These are phyloP conservation scores for Halichoeres trimaculatus DNA, from an alignment of 2,113 vertebrate species.

Conservation along the genomic window DNA sequence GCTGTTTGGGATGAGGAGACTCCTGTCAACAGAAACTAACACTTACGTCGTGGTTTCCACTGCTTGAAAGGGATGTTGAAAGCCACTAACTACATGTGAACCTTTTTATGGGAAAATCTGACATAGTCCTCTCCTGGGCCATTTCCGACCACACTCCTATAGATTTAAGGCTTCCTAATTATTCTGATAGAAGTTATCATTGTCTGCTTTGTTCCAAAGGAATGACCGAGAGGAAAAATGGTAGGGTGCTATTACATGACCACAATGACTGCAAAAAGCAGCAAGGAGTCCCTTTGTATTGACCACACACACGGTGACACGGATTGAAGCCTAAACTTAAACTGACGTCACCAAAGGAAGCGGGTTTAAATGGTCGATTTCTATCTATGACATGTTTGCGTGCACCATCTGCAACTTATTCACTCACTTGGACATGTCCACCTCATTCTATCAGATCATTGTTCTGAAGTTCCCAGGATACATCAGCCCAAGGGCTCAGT, in stretches of 20 bases:
- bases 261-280: slow-evolving; percentile 22
- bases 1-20: slow-evolving; percentile 54
- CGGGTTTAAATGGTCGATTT: slow-evolving; percentile 6
- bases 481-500: slow-evolving; percentile 37
- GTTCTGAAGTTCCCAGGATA: slow-evolving; percentile 40
- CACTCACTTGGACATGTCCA: not conserved
- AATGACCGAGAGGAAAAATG: slow-evolving; percentile 53
- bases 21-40: slow-evolving; percentile 63
- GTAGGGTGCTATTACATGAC: slow-evolving; percentile 48
- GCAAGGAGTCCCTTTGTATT: slow-evolving; percentile 32
- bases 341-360: slow-evolving; percentile 36
- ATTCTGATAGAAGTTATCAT: slow-evolving; percentile 33
- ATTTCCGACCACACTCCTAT: slow-evolving; percentile 60
- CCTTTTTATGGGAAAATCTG: slow-evolving; percentile 62
- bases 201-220: slow-evolving; percentile 51
- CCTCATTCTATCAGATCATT: slow-evolving; percentile 34
- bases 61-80: slow-evolving; percentile 54
- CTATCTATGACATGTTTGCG: slow-evolving; percentile 21
- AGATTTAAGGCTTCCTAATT: slow-evolving; percentile 49
- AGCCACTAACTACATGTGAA: slow-evolving; percentile 67
- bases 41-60: slow-evolving; percentile 65
- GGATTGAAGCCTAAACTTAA: slow-evolving; percentile 31
- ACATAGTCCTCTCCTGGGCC: slow-evolving; percentile 16
- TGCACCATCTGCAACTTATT: not conserved
- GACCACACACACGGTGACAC: slow-evolving; percentile 43